A percentile compares a stretch with the other conserved stretches of the same genome.
Conservation (phyloP, 2,113 vertebrate species). For the Trogon melanurus region DNA sequence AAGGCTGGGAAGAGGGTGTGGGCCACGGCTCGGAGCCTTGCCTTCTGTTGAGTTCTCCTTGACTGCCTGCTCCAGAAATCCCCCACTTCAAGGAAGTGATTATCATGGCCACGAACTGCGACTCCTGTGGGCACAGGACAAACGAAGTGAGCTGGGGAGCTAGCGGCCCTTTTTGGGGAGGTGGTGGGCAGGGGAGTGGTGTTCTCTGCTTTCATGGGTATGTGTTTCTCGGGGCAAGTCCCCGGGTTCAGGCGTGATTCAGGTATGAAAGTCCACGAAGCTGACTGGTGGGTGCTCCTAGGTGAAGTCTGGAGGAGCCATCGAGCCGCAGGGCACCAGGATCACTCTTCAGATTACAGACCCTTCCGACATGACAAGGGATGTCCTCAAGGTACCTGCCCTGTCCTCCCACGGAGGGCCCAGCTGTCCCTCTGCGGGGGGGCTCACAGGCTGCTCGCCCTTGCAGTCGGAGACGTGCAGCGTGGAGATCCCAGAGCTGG, state of each 20-base stretch:
- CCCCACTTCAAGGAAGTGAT: slow-evolving; percentile 97
- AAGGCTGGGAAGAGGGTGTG: accelerated
- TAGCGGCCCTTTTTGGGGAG: accelerated
- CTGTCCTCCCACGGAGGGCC: too few relatives aligned
- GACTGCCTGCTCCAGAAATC: slow-evolving; percentile 80
- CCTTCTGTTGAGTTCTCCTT: slow-evolving; percentile 11
- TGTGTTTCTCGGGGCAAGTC: background rate
- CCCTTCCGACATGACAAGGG: slow-evolving; percentile 88
- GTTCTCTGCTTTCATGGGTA: accelerated
- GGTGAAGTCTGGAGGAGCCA: slow-evolving; percentile 93
- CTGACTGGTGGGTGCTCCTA: background rate
- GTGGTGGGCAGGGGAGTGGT: accelerated
- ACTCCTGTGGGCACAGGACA: slow-evolving; percentile 90
- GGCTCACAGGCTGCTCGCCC: background rate
- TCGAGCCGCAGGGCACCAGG: slow-evolving; percentile 86
- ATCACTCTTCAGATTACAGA: slow-evolving; percentile 88
- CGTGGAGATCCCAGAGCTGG: slow-evolving; percentile 90
- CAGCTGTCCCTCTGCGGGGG: too few relatives aligned
- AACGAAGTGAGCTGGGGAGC: slow-evolving; percentile 81
- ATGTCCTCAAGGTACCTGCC: slow-evolving; percentile 86
- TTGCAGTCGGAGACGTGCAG: slow-evolving; percentile 89
- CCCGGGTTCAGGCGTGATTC: background rate
- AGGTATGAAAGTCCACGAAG: accelerated
- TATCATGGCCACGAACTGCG: slow-evolving; percentile 97
- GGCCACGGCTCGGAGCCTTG: background rate